Evolutionary conservation across 2,888 invertebrate species (phyloP), one percentile per base, ranked within the genome.

Genomic region (Abrostola triplasia): DNA sequence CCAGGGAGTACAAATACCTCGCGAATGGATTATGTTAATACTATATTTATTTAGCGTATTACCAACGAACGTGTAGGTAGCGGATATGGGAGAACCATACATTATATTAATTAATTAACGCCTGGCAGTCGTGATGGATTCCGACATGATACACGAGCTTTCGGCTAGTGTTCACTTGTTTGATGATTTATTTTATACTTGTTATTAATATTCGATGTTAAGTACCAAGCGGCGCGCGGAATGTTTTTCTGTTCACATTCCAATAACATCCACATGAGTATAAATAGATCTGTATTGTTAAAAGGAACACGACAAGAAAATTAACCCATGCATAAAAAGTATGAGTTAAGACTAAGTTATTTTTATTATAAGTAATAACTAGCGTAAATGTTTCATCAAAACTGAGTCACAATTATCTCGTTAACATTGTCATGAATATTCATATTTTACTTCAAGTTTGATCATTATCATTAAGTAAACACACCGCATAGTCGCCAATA

Each of bases 81-180:
- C 73, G 71, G 78, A 81, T 80, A 83, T 77, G 69, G 64, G 61
- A 13, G 66, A 52, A 55, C 67, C 70, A 82, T 83, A 81, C 83
- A 83, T 84, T 85, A 85, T 83, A 73, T 70, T 73, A 80, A 87
- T 83, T 82, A 84, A 85, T 85, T 85, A 84, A 62, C 35, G 60
- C 47, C 51, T 48, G 57, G 44, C 48, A n/a, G 36, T 37, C 50
- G 59, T 72, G 79, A 78, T 77, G 81, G 75, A 82, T 80, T 70
- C 50, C 48, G 38, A 54, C 40, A 51, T 54, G 44, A 56, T 60
- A 35, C 49, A 37, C 37, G 42, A 61, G 57, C 35, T 57, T 54
- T 63, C 13, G 24, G 5, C 11, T 48, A 48, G 52, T 35, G 47
- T 50, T 53, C 38, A 12, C 13, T 52, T 58, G 41, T 47, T 8